Percentiles rank a stretch among this genome's conserved stretches.
phyloP scores from a whole-genome alignment of 2,888 invertebrate species.

The Anaspis maculata region DNA sequence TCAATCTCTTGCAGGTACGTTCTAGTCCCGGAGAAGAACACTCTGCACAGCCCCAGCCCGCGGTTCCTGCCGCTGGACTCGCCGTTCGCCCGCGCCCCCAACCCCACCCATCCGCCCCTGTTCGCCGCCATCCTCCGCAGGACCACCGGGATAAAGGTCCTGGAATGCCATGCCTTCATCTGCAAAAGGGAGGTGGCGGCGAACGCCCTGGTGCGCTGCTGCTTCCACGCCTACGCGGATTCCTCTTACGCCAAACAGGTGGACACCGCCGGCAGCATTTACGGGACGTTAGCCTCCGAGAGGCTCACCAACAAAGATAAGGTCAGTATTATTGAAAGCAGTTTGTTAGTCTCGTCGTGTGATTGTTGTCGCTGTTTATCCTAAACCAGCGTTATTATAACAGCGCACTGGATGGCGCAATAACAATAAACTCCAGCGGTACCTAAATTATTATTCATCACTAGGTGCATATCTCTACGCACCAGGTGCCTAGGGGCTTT shows the following conservation, averaged over 20 bases:
- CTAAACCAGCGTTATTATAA: too few species aligned
- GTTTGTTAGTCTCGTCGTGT: too few species aligned
- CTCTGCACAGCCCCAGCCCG: slow-evolving; percentile 57
- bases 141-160: slow-evolving; percentile 92
- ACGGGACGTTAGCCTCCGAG: slow-evolving; percentile 38
- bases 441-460: too few species aligned
- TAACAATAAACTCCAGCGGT: too few species aligned
- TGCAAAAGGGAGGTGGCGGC: slow-evolving; percentile 95
- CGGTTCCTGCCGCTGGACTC: slow-evolving; percentile 93
- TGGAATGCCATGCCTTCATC: slow-evolving; percentile 98
- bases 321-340: slow-evolving; percentile 21
- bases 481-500: too few species aligned
- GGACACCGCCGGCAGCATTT: slow-evolving; percentile 49
- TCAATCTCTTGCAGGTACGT: too few species aligned
- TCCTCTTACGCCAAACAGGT: slow-evolving; percentile 84
- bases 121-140: slow-evolving; percentile 94
- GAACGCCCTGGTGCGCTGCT: slow-evolving; percentile 92
- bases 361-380: too few species aligned
- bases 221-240: slow-evolving; percentile 96
- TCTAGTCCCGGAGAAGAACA: slow-evolving; percentile 43
- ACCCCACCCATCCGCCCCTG: slow-evolving; percentile 89
- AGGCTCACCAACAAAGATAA: slow-evolving; percentile 38
- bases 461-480: too few species aligned
- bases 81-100: slow-evolving; percentile 87
- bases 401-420: too few species aligned